Conservation (phyloP, 2,113 vertebrate species). For the Melanostigma gelatinosum region DNA sequence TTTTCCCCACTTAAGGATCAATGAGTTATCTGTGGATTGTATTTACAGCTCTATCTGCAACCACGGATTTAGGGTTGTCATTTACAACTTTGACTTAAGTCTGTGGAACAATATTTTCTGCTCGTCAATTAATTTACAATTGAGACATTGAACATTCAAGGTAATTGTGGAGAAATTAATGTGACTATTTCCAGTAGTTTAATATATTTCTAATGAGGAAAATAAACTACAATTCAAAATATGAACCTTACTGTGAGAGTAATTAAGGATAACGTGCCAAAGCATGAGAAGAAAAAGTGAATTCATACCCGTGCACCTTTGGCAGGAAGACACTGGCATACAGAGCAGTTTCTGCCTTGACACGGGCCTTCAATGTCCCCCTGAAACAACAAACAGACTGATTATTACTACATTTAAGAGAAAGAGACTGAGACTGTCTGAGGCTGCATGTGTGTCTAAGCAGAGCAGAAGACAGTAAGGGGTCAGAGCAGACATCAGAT, state of each 20-base stretch:
- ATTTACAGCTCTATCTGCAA: not conserved
- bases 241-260: not conserved
- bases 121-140: not conserved
- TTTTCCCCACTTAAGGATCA: not conserved
- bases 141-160: not conserved
- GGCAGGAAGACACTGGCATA: slow-evolving; percentile 62
- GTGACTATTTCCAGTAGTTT: not conserved
- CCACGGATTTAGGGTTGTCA: not conserved
- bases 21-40: not conserved
- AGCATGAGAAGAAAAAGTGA: not conserved
- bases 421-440: not conserved
- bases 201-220: not conserved
- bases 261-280: not conserved
- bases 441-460: not conserved
- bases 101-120: not conserved
- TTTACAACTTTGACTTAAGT: not conserved
- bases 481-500: not conserved
- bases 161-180: not conserved
- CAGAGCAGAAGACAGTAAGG: not conserved
- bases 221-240: not conserved
- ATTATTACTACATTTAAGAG: not conserved
- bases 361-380: slow-evolving; percentile 48
- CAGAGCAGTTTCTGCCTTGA: slow-evolving; percentile 66
- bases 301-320: slow-evolving; percentile 71
- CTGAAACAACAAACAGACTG: slow-evolving; percentile 45